Conservation (phyloP, 1,140 invertebrate genomes). For the Trichogramma pretiosum region DNA sequence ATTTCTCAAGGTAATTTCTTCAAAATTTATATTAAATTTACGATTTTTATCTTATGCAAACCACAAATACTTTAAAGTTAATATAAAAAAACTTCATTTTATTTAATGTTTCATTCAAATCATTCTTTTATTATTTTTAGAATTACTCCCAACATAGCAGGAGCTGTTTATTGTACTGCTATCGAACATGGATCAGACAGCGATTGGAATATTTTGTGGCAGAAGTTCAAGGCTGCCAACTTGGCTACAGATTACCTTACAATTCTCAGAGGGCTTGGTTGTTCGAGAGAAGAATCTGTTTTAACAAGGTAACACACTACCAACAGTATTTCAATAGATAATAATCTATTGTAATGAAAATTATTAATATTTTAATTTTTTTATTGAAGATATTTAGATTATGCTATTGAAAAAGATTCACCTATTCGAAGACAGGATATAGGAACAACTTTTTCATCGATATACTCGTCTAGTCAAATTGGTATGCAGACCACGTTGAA, state of each 20-base stretch:
- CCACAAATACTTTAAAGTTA: too few relatives aligned
- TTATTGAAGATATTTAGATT: slow-evolving; percentile 53
- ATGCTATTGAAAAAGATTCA: slow-evolving; percentile 44
- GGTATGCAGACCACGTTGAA: slow-evolving; percentile 18
- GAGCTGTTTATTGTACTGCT: slow-evolving; percentile 70
- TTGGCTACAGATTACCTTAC: slow-evolving; percentile 57
- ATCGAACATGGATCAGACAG: slow-evolving; percentile 59
- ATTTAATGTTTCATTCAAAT: too few relatives aligned
- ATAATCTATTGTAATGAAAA: neutral
- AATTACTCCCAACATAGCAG: slow-evolving; percentile 8
- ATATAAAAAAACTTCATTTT: too few relatives aligned
- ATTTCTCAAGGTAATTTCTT: too few relatives aligned
- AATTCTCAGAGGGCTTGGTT: slow-evolving; percentile 61
- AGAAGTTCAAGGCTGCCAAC: slow-evolving; percentile 60
- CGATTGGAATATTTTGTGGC: slow-evolving; percentile 76
- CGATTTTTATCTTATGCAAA: too few relatives aligned
- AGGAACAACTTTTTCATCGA: slow-evolving; percentile 48
- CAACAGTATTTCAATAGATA: neutral
- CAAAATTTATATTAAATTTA: too few relatives aligned
- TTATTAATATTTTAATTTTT: neutral
- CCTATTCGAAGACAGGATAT: slow-evolving; percentile 66
- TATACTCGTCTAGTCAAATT: slow-evolving; percentile 25
- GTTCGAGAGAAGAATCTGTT: slow-evolving; percentile 46
- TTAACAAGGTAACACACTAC: slow-evolving; percentile 35
- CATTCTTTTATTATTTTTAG: too few relatives aligned